Evolutionary conservation across 2,888 invertebrate species (phyloP).

Genomic region (Catocala sponsa): DNA sequence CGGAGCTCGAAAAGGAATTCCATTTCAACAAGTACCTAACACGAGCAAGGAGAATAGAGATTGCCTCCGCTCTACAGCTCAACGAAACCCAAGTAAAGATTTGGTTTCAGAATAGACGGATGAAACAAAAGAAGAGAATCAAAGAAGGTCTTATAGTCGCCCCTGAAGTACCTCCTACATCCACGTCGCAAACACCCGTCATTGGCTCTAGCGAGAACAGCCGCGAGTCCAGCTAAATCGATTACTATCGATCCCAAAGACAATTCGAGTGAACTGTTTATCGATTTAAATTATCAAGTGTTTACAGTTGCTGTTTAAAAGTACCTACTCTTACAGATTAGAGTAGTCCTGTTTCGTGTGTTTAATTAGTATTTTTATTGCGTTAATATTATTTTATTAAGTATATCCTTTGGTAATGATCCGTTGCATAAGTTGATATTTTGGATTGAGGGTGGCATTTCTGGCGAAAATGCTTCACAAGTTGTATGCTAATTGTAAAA

Average conservation of each 20-base stretch:
- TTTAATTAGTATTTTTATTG: conserved; percentile 23
- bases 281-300: conserved; percentile 29
- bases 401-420: too few species aligned
- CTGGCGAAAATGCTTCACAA: too few species aligned
- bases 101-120: conserved; percentile 99
- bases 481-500: too few species aligned
- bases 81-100: conserved; percentile 99
- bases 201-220: conserved; percentile 91
- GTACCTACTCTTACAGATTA: conserved; percentile 7
- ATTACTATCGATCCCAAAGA: conserved; percentile 21
- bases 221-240: conserved; percentile 89
- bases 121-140: conserved; percentile 99
- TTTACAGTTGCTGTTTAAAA: conserved; percentile 25
- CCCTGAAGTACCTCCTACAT: conserved; percentile 83
- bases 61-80: conserved; percentile 97
- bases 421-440: too few species aligned
- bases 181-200: conserved; percentile 72
- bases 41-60: conserved; percentile 98
- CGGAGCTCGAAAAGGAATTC: conserved; percentile 99
- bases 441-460: too few species aligned
- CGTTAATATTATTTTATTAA: conserved; percentile 14
- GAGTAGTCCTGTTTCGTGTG: conserved; percentile 26
- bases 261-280: conserved; percentile 43
- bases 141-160: conserved; percentile 94
- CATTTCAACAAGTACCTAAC: conserved; percentile 99